Evolutionary conservation across 2,888 invertebrate genomes (phyloP).

Genomic region (Cantharis rufa): DNA sequence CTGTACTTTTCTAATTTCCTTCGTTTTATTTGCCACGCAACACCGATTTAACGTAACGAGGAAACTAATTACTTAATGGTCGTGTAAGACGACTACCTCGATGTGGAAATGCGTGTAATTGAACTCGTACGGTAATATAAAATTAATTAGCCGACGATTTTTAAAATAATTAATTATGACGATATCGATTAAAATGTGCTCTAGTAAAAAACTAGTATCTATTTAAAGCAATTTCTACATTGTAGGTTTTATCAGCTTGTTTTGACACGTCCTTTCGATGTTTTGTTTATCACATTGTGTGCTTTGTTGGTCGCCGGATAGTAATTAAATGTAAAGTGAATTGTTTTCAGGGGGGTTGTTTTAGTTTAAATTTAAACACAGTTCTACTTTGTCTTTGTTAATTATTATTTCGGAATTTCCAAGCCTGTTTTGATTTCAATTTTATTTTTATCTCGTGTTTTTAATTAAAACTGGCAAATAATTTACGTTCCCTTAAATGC

Average conservation of each 20-base stretch:
- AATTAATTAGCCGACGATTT: not conserved
- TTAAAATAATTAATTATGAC: not conserved
- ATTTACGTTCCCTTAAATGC: not conserved
- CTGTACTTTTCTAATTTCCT: not conserved
- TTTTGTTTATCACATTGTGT: conserved; percentile 25
- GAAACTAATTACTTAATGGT: not conserved
- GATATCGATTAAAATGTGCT: not conserved
- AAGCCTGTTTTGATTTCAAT: not conserved
- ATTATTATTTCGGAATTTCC: not conserved
- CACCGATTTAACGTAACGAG: not conserved
- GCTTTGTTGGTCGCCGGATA: conserved; percentile 25
- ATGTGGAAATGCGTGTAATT: not conserved
- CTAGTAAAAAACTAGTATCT: not conserved
- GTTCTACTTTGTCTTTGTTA: conserved; percentile 12
- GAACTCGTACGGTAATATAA: not conserved
- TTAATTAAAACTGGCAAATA: not conserved
- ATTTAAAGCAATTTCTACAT: conserved; percentile 14
- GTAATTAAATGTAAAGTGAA: conserved; percentile 24
- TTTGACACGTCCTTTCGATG: conserved; percentile 26
- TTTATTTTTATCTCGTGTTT: not conserved
- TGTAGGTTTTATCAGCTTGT: conserved; percentile 24
- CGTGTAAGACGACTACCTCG: not conserved
- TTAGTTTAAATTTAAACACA: conserved; percentile 13
- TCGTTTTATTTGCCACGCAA: not conserved
- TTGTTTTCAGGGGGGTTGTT: conserved; percentile 17